Evolutionary conservation across 2,888 invertebrate genomes (phyloP), one percentile per base, ranked within the genome.

Genomic region (Augiades crinisus): DNA sequence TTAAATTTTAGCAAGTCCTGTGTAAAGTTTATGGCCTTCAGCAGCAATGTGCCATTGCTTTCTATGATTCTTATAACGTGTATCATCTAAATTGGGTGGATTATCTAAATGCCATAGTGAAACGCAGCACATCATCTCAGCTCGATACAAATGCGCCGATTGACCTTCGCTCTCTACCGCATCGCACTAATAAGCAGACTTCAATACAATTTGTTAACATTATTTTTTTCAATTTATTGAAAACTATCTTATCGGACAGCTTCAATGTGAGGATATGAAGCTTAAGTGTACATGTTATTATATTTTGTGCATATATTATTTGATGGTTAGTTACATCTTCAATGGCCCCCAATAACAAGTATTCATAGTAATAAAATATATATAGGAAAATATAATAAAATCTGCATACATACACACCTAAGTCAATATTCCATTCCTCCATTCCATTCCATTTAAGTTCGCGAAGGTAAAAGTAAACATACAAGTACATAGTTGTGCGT

Each of bases 401-500:
- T n/a, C n/a, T n/a, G n/a, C n/a, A n/a, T n/a, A n/a, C n/a, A n/a
- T n/a, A n/a, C n/a, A n/a, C n/a, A n/a, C n/a, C n/a, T n/a, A n/a
- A n/a, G n/a, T n/a, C n/a, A n/a, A n/a, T n/a, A n/a, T n/a, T n/a
- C n/a, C n/a, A n/a, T n/a, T n/a, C n/a, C n/a, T n/a, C n/a, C n/a
- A n/a, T n/a, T n/a, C n/a, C n/a, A n/a, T n/a, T n/a, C n/a, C n/a
- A n/a, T n/a, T n/a, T n/a, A n/a, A n/a, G n/a, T n/a, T n/a, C n/a
- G n/a, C n/a, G n/a, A 34, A 50, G 16, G n/a, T 33, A 13, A 30
- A 44, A 30, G 22, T 13, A 37, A 31, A 21, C 22, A 51, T 17
- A n/a, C n/a, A 38, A 3, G 13, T 14, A 24, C 21, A 34, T 13
- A 41, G 14, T 41, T 55, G 41, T 55, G 44, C 43, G 5, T 56